Conservation (phyloP, 2,797 vertebrate genomes). For the Cygnus olor region DNA sequence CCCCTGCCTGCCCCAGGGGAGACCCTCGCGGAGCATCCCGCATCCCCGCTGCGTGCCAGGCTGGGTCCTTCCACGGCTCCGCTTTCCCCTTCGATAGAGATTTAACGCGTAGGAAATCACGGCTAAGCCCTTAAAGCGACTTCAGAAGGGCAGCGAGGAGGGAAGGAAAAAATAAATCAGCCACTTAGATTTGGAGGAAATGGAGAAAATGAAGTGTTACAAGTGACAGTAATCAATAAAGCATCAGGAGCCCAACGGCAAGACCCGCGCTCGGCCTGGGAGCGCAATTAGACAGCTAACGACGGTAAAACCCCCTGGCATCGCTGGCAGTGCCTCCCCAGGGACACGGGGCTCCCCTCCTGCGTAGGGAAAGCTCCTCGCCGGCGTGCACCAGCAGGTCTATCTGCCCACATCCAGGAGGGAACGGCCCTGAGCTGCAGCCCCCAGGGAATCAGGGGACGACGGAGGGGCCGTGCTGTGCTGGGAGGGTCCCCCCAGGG, state of each 20-base stretch:
- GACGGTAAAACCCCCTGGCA: neutral
- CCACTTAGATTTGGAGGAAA: slow-evolving; percentile 19
- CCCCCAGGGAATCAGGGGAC: neutral
- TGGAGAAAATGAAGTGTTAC: slow-evolving; percentile 44
- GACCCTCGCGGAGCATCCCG: neutral
- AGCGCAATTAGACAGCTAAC: slow-evolving; percentile 38
- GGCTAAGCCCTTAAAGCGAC: neutral
- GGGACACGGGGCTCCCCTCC: neutral
- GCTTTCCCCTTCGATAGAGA: neutral
- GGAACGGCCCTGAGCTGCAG: neutral
- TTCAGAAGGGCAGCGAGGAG: neutral
- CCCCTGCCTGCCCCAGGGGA: neutral
- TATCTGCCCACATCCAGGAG: neutral
- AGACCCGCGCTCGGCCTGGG: slow-evolving; percentile 19
- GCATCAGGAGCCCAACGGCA: slow-evolving; percentile 31
- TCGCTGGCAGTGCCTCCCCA: neutral
- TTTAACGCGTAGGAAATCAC: neutral
- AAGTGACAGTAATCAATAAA: slow-evolving; percentile 61
- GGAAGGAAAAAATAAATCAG: neutral
- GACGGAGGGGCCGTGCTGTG: neutral
- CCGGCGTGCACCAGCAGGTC: neutral
- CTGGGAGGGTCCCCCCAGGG: neutral
- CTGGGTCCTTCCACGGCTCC: neutral
- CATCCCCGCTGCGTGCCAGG: neutral
- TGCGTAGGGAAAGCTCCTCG: neutral